Evolutionary conservation across 2,888 invertebrate genomes (phyloP).

Genomic region (Agonopterix arenella): DNA sequence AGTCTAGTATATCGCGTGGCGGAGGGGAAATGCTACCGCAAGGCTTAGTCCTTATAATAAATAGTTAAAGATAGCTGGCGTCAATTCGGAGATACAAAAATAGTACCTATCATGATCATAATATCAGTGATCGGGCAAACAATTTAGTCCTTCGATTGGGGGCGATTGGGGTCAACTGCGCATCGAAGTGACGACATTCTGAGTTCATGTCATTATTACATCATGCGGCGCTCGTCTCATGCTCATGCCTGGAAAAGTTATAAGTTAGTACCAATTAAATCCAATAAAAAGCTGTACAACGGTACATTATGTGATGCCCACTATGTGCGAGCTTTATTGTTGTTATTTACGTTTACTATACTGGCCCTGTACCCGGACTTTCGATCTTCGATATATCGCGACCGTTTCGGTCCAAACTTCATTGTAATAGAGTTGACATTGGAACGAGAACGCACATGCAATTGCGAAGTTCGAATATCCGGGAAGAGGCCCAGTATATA

Average conservation of each 20-base stretch:
- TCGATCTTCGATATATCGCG: too few species aligned
- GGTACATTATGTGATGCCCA: background rate
- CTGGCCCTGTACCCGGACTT: too few species aligned
- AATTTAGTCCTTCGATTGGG: conserved; percentile 73
- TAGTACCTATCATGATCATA: conserved; percentile 2
- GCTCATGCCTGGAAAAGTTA: conserved; percentile 38
- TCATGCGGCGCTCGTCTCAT: conserved; percentile 37
- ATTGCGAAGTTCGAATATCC: too few species aligned
- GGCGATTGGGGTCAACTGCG: conserved; percentile 72
- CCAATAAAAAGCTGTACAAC: conserved; percentile 32
- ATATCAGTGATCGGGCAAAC: conserved; percentile 37
- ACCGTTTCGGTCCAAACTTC: too few species aligned
- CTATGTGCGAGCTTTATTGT: background rate
- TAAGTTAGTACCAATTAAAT: conserved; percentile 43
- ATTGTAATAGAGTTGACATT: too few species aligned
- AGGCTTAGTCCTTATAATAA: too few species aligned
- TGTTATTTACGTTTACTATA: background rate
- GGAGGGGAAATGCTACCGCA: too few species aligned
- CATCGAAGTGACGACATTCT: conserved; percentile 52
- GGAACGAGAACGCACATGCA: too few species aligned
- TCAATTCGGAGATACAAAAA: too few species aligned
- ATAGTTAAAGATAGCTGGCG: too few species aligned
- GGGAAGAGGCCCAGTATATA: too few species aligned
- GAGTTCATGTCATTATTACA: conserved; percentile 45
- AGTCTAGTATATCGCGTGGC: too few species aligned